Conservation (phyloP, 2,113 vertebrate species). For the Panthera tigris region DNA sequence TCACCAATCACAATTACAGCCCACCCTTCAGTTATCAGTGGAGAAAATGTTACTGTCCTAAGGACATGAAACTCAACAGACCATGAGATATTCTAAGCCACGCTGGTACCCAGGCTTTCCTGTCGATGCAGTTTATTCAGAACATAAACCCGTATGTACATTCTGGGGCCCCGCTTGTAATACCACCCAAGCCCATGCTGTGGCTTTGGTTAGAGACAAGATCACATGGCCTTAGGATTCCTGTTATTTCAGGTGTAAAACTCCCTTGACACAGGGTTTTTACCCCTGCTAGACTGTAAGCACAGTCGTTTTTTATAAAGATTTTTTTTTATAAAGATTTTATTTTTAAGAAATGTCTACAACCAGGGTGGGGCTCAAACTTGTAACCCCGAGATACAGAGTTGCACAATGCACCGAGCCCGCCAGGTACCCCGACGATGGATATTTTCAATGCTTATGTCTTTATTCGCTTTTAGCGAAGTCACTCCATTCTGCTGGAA, state of each 20-base stretch:
- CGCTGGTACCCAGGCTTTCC: background rate
- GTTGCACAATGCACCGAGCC: background rate
- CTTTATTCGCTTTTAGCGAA: background rate
- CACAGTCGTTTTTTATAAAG: too few species aligned
- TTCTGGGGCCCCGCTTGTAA: background rate
- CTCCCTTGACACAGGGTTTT: background rate
- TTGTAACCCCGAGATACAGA: background rate
- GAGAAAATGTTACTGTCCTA: background rate
- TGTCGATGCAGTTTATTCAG: background rate
- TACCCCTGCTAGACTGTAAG: background rate
- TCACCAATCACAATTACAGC: background rate
- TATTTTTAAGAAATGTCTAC: background rate
- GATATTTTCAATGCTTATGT: background rate
- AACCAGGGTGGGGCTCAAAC: background rate
- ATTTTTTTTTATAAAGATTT: background rate
- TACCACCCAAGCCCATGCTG: fast-evolving
- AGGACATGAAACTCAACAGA: background rate
- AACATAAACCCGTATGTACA: fast-evolving
- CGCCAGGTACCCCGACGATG: background rate
- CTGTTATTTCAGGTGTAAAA: background rate
- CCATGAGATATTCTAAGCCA: background rate
- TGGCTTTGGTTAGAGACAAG: background rate
- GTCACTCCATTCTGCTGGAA: background rate
- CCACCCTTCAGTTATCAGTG: background rate
- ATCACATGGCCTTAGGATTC: background rate